phyloP scores from a whole-genome alignment of 2,113 vertebrate genomes.

The Mus spicilegus region DNA sequence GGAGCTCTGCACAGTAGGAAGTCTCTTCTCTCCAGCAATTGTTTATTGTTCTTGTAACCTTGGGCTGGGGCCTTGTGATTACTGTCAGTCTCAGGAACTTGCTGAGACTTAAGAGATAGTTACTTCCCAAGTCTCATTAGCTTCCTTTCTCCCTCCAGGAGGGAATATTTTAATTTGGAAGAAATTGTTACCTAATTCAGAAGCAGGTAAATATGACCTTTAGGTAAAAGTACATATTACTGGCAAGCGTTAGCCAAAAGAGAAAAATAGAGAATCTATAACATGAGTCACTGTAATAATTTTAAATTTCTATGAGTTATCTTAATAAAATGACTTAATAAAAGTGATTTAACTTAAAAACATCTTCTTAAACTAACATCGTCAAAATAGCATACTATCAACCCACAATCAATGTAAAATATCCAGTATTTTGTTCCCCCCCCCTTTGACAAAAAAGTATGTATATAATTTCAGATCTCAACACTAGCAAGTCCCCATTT shows the following conservation, averaged over 20 bases:
- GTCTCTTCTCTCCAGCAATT: not conserved
- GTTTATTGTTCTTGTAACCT: not conserved
- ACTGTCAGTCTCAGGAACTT: not conserved
- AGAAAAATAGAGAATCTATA: not conserved
- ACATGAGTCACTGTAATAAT: not conserved
- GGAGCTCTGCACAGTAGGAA: not conserved
- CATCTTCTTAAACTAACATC: not conserved
- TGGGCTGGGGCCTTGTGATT: not conserved
- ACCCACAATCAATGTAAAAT: not conserved
- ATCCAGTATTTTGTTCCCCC: not conserved
- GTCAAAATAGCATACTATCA: not conserved
- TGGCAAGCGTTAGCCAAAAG: not conserved
- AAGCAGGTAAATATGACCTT: not conserved
- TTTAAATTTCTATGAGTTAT: not conserved
- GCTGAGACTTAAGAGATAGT: not conserved
- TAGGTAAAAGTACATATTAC: not conserved
- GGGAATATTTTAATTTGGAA: not conserved
- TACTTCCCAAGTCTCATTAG: not conserved
- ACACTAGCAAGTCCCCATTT: not conserved
- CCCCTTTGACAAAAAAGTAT: not conserved
- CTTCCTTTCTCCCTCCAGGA: too few species aligned
- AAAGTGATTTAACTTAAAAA: not conserved
- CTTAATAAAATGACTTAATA: not conserved
- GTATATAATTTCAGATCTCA: not conserved
- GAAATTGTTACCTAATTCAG: not conserved